Base-by-base conservation (phyloP, 64 coral and sea anemone genomes). In the Pachyseris speciosa region DNA sequence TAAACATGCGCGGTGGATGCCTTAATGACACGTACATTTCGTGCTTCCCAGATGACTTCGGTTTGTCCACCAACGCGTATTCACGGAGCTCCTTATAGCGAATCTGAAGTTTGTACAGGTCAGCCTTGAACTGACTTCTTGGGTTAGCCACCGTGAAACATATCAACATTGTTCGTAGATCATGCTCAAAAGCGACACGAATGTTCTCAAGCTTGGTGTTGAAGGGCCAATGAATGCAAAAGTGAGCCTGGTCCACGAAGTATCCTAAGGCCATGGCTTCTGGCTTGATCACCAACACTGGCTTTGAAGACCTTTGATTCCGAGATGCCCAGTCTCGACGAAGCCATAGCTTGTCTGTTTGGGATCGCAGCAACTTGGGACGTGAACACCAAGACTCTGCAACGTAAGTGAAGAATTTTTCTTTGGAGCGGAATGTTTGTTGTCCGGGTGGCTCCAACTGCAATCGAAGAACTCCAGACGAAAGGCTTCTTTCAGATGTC, bases 51-150 rank as follows among this genome's bases (percentile, higher is more conserved):
- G 60, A 39, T n/a, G 66, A 51, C 15, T 16, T 67, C 42, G 58
- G 12, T 25, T 85, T 96, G 47, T 96, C 84, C 2, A 95, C 94
- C 24, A 99, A 40, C 7, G 87, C n/a, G 53, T 74, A 70, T 20
- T 93, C 84, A 4, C 80, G 69, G 7, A 99, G 86, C 27, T 95
- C 85, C 5, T 64, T 89, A 73, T 99, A 99, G 15, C 72, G 90
- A 59, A 99, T 74, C 29, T 99, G 94, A 12, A 99, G 41, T 55
- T 95, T 94, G 79, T 95, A 93, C 25, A 95, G 37, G 36, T 92
- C 90, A 9, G 37, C 68, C 3, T 57, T 74, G 30, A 53, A 81
- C 19, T 81, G 31, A 22, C 34, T 81, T 29, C 31, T 8, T 27
- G 71, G 78, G 28, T 94, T 84, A 22, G n/a, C 36, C 1, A 94